These are phyloP conservation scores for Pseudomyrmex sp. DNA, from an alignment of 1,140 invertebrate genomes.

Conservation along the genomic window DNA sequence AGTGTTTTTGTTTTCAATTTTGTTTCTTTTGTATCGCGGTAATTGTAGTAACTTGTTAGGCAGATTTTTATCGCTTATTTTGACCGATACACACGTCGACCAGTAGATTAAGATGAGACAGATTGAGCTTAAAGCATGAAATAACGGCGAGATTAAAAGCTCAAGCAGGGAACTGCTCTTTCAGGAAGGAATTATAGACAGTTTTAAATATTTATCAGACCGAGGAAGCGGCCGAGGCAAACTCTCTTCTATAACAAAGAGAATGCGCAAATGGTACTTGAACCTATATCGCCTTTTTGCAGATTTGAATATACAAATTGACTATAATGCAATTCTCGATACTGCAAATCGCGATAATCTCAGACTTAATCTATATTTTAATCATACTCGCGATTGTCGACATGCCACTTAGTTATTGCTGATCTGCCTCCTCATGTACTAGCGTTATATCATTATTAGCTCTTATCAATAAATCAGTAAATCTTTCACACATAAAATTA, in stretches of 20 bases:
- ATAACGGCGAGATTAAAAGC: conserved; percentile 30
- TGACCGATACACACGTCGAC: conserved; percentile 4
- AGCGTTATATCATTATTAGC: no score
- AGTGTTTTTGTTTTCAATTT: not conserved
- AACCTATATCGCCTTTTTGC: conserved; percentile 37
- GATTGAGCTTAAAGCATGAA: conserved; percentile 44
- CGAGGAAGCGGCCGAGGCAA: conserved; percentile 13
- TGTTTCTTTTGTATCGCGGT: conserved; percentile 2
- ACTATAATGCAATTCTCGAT: not conserved
- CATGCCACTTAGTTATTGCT: no score
- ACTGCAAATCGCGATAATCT: conserved; percentile 26
- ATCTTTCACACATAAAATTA: no score
- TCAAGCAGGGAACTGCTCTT: not conserved
- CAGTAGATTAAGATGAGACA: conserved; percentile 17
- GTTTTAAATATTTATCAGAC: conserved; percentile 70
- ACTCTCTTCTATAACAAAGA: conserved; percentile 54
- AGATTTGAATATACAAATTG: conserved; percentile 56
- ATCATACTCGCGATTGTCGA: not conserved
- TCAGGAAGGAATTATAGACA: conserved; percentile 58
- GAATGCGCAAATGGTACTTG: conserved; percentile 60
- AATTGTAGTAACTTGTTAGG: not conserved
- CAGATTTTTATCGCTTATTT: conserved; percentile 43
- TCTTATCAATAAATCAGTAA: no score
- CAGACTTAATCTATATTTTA: conserved; percentile 11
- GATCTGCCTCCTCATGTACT: no score